Base-by-base conservation (phyloP, 2,888 invertebrate species). In the Trissolcus brochymenae region DNA sequence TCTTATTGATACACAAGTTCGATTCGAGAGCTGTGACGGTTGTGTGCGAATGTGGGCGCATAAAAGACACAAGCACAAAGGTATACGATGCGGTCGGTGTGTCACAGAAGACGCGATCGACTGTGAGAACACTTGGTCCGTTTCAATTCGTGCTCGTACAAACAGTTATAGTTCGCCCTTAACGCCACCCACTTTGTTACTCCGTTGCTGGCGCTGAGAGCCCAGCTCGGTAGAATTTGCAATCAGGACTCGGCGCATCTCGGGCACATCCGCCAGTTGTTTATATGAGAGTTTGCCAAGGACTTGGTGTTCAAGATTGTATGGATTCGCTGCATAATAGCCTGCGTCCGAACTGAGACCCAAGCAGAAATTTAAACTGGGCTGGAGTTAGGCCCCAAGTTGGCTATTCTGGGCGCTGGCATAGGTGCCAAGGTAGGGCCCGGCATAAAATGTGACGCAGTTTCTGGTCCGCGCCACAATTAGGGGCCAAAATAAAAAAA, bases 291-390 rank as follows among this genome's bases (percentile, higher is more conserved):
- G 71, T 72, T 77, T 72, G 29, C 66, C 68, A 25, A 62, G 16
- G 62, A 57, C 76, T 51, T 57, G 54, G 62, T 29, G 11, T n/a
- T n/a, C 60, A 59, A 61, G 71, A 51, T 76, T 71, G 66, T 66
- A 61, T 68, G 60, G 64, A 59, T 59, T 62, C 43, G 70, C 49
- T 67, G 71, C 72, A 72, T 72, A 76, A 72, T 67, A 64, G 76
- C 61, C 61, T 59, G 67, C 76, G 76, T 71, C 71, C 76, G 17
- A 72, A 76, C 76, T 66, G 70, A n/a, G n/a, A n/a, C n/a, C n/a
- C n/a, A n/a, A n/a, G n/a, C n/a, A n/a, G n/a, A n/a, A n/a, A n/a
- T n/a, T n/a, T n/a, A n/a, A n/a, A n/a, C n/a, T n/a, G n/a, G n/a
- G n/a, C n/a, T n/a, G n/a, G n/a, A n/a, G n/a, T n/a, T n/a, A n/a